Evolutionary conservation across 1,140 invertebrate genomes (phyloP).

Genomic region (Drosophila bocqueti): DNA sequence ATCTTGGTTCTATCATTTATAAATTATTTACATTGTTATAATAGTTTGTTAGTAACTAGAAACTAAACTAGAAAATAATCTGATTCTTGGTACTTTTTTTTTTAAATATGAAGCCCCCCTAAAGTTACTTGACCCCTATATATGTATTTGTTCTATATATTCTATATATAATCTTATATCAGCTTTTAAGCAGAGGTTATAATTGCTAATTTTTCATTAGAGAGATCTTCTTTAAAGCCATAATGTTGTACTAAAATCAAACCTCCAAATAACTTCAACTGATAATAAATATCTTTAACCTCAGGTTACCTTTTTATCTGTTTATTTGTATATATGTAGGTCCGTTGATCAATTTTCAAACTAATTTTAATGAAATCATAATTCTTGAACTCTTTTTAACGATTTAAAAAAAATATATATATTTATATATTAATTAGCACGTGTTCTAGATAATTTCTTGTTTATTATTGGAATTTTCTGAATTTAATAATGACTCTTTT

Average conservation of each 20-base stretch:
- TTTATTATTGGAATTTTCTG: constrained; percentile 1
- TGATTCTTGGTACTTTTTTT: neutral
- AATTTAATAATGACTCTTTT: neutral
- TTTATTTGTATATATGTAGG: neutral
- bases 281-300: neutral
- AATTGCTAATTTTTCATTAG: neutral
- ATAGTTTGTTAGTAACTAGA: too few species aligned
- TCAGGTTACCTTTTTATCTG: too few species aligned
- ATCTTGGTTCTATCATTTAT: neutral
- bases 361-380: neutral
- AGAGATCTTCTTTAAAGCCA: neutral
- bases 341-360: neutral
- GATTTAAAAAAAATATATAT: neutral
- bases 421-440: neutral
- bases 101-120: neutral
- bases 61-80: neutral
- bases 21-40: too few species aligned
- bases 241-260: neutral
- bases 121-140: neutral
- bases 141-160: neutral
- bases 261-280: neutral
- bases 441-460: neutral
- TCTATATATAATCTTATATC: too few species aligned
- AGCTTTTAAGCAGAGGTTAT: neutral
- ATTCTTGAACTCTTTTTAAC: neutral